Evolutionary conservation across 2,888 invertebrate species (phyloP).

Genomic region (Arctia plantaginis): DNA sequence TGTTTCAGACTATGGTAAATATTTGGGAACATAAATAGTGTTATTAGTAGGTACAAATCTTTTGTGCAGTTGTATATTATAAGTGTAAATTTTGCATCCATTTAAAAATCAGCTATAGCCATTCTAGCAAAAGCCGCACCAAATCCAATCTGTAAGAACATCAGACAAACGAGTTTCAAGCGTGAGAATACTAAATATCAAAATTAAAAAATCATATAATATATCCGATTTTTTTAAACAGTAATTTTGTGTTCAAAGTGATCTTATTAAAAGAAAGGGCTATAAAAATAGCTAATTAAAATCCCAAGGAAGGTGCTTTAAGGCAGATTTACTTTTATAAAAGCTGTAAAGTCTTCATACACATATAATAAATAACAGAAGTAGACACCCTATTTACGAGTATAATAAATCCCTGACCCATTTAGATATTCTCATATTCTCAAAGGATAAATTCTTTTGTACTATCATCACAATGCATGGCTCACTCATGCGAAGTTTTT

Average conservation of each 20-base stretch:
- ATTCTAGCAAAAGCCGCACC: background rate
- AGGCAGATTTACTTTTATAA: background rate
- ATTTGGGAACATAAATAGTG: background rate
- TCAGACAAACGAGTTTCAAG: too few species aligned
- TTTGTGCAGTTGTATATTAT: background rate
- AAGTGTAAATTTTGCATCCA: background rate
- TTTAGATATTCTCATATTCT: conserved; percentile 13
- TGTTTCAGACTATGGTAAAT: background rate
- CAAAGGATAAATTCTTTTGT: conserved; percentile 30
- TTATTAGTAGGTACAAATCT: background rate
- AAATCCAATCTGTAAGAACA: background rate
- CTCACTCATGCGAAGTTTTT: conserved; percentile 32
- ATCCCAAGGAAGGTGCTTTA: background rate
- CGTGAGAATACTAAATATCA: too few species aligned
- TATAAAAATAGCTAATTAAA: background rate
- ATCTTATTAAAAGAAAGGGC: background rate
- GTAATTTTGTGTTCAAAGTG: background rate
- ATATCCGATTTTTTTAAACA: too few species aligned
- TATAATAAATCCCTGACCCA: conserved; percentile 29
- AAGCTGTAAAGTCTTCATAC: background rate
- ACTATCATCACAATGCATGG: conserved; percentile 38
- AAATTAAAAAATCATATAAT: too few species aligned
- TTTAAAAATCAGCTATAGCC: background rate
- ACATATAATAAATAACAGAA: background rate
- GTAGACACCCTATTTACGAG: conserved; percentile 8